Percentiles rank a stretch among this genome's conserved stretches.
phyloP scores from a whole-genome alignment of 2,888 invertebrate genomes.

The Caenorhabditis macrosperma region DNA sequence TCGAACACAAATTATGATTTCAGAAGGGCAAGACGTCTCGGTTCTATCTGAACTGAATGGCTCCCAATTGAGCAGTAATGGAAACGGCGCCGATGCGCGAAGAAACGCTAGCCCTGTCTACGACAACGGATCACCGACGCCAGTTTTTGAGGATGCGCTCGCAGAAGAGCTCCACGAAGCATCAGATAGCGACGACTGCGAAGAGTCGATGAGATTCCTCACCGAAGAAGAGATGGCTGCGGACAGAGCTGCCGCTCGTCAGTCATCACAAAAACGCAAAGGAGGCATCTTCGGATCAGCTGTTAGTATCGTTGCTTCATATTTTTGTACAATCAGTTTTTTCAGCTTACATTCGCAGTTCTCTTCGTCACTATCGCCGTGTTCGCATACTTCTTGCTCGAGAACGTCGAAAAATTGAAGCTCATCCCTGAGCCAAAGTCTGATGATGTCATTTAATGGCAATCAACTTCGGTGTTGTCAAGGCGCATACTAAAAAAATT shows the following conservation, averaged over 20 bases:
- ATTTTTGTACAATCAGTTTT: background rate
- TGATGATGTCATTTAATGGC: conserved; percentile 24
- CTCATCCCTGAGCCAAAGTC: conserved; percentile 1
- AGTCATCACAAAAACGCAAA: background rate
- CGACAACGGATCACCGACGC: background rate
- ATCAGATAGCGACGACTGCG: conserved; percentile 54
- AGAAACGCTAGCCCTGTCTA: background rate
- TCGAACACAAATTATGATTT: background rate
- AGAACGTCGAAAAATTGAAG: conserved; percentile 44
- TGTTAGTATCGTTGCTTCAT: background rate
- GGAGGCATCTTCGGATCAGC: background rate
- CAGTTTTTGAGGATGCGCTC: background rate
- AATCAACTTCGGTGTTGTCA: background rate
- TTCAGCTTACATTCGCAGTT: conserved; percentile 21
- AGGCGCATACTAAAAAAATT: background rate
- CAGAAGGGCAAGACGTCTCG: conserved; percentile 8
- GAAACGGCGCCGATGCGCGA: background rate
- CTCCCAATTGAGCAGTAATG: conserved; percentile 1
- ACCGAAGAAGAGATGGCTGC: conserved; percentile 60
- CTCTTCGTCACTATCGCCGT: conserved; percentile 37
- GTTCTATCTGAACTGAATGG: background rate
- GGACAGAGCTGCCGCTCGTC: conserved; percentile 18
- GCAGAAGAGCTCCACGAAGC: background rate
- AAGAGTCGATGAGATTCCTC: conserved; percentile 61
- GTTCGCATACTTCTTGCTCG: conserved; percentile 51